Evolutionary conservation across 2,113 vertebrate species (phyloP).

Genomic region (Mola mola): DNA sequence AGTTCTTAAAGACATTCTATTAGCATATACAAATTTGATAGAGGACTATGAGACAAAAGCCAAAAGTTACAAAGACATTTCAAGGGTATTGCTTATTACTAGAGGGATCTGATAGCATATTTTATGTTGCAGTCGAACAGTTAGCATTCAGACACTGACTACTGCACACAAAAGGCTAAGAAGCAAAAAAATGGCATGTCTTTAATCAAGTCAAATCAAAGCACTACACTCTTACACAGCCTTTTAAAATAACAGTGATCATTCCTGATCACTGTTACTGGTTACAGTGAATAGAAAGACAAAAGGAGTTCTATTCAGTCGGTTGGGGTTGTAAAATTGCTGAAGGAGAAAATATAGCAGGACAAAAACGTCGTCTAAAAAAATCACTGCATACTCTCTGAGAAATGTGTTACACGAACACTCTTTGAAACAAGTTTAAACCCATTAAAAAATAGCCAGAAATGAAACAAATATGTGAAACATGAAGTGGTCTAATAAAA

Average conservation of each 20-base stretch:
- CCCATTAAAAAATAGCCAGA: background rate
- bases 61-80: slow-evolving; percentile 43
- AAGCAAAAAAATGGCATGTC: slow-evolving; percentile 16
- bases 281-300: background rate
- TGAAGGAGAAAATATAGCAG: no score
- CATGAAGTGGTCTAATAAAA: no score
- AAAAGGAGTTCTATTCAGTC: no score
- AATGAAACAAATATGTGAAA: background rate
- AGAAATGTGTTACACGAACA: no score
- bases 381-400: no score
- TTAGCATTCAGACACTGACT: slow-evolving; percentile 43
- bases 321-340: no score
- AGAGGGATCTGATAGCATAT: slow-evolving; percentile 42
- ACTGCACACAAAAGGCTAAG: slow-evolving; percentile 21
- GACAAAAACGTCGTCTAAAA: no score
- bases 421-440: background rate
- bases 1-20: background rate
- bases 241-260: slow-evolving; percentile 22
- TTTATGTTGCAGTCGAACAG: slow-evolving; percentile 13
- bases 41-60: slow-evolving; percentile 11
- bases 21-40: slow-evolving; percentile 30
- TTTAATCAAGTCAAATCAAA: slow-evolving; percentile 37
- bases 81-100: slow-evolving; percentile 30
- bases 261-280: slow-evolving; percentile 2
- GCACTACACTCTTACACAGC: slow-evolving; percentile 13